phyloP scores from a whole-genome alignment of 2,797 vertebrate species.

The Hippoglossus hippoglossus region DNA sequence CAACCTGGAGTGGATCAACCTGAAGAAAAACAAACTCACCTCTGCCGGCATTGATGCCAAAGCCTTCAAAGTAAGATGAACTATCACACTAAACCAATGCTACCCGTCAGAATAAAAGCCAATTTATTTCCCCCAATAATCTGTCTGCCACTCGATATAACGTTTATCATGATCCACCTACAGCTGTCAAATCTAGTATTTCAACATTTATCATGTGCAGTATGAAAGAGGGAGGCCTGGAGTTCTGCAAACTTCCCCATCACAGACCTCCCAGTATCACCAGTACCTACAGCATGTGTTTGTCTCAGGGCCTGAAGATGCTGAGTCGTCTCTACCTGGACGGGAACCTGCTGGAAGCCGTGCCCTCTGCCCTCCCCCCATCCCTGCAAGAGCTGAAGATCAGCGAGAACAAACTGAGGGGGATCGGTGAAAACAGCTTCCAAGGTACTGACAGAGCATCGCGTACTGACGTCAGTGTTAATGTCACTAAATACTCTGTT shows the following conservation, averaged over 20 bases:
- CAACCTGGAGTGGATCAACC: conserved; percentile 95
- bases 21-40: conserved; percentile 92
- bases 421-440: conserved; percentile 85
- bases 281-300: conserved; percentile 3
- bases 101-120: conserved; percentile 2
- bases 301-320: conserved; percentile 88
- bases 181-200: too few relatives aligned
- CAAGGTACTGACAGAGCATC: conserved; percentile 78
- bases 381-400: conserved; percentile 95
- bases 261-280: not conserved
- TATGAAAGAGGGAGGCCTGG: too few relatives aligned
- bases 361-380: conserved; percentile 89
- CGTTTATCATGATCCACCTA: too few relatives aligned
- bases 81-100: not conserved
- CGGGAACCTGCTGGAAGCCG: conserved; percentile 87
- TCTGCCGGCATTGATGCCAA: conserved; percentile 82
- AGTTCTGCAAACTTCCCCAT: not conserved
- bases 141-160: not conserved
- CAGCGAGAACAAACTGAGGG: conserved; percentile 91
- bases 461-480: not conserved
- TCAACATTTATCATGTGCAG: not conserved
- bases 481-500: not conserved
- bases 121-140: not conserved
- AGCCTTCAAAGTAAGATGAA: conserved; percentile 69
- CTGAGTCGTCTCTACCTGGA: conserved; percentile 94